Base-by-base conservation (phyloP, 2,113 vertebrate genomes). In the Scophthalmus maximus region DNA sequence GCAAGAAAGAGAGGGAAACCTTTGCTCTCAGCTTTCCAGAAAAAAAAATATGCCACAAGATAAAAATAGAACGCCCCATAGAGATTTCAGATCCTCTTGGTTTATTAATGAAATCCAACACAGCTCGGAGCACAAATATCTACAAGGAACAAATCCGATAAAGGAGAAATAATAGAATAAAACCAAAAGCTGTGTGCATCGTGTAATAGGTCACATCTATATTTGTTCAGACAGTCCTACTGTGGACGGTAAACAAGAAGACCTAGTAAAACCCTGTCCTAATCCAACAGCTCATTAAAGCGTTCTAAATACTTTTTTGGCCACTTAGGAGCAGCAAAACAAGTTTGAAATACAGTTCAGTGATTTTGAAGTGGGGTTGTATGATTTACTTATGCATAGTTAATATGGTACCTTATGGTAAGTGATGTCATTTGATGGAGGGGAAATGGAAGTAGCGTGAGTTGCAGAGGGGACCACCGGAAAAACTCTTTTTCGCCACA, bases 31-130 rank as follows among this genome's bases (percentile, higher is more conserved):
- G 38, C 27, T 69, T 84, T 85, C 60, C 27, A 65, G 73, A 76
- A 22, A 82, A 83, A 76, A 22, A 82, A 83, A 71, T 78, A 58
- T 74, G 65, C 26, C 29, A 15, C 25, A 11, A 58, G 72, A 79
- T 71, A 85, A 72, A 83, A 83, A 88, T 81, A 88, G 49, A 47
- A 46, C n/a, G 22, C 34, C 30, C 53, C 52, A 53, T 42, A 8
- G 67, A 85, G 68, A 40, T 77, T 79, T 65, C 36, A 47, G 64
- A 64, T 51, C 69, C 46, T 62, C 44, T 61, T 88, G 66, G 58
- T 82, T 79, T 86, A 79, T 79, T 74, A 64, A 75, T 86, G 10
- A 79, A 77, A 81, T 74, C 59, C 81, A 68, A 77, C 51, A 23
- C 38, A 78, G 82, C 75, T 78, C 2, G 1, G 15, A 76, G 46